These are phyloP conservation scores for Drosophila erecta DNA, from an alignment of 1,140 invertebrate species.

Conservation along the genomic window DNA sequence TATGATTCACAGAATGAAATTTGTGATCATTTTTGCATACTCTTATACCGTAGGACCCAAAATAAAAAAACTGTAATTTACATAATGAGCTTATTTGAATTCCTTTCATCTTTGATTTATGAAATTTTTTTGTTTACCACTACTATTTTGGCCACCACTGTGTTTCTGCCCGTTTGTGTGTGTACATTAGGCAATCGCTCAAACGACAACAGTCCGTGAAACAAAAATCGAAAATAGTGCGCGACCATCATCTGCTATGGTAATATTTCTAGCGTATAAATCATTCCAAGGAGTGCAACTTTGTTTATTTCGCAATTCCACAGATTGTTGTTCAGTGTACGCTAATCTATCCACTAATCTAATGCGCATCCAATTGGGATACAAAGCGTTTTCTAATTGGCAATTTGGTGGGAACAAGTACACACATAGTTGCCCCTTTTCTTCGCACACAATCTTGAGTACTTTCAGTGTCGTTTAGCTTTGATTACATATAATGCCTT, in stretches of 20 bases:
- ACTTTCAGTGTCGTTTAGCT: conserved; percentile 44
- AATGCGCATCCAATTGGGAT: conserved; percentile 7
- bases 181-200: conserved; percentile 49
- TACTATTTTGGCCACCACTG: conserved; percentile 11
- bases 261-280: conserved; percentile 41
- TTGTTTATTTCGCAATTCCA: conserved; percentile 29
- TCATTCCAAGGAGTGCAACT: conserved; percentile 46
- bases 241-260: conserved; percentile 40
- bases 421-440: conserved; percentile 5
- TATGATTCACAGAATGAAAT: too few species aligned
- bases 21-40: too few species aligned
- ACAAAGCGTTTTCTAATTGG: conserved; percentile 24
- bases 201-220: conserved; percentile 56
- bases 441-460: conserved; percentile 21
- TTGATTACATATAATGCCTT: conserved; percentile 51
- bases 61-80: neutral
- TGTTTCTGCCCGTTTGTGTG: conserved; percentile 6
- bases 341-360: neutral
- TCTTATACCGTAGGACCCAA: too few species aligned
- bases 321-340: conserved; percentile 16
- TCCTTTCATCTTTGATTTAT: neutral
- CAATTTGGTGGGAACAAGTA: conserved; percentile 21
- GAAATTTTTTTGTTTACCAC: neutral
- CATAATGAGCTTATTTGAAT: neutral
- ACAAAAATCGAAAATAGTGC: conserved; percentile 53